A percentile compares a stretch with the other conserved stretches of the same genome.
Evolutionary conservation across 2,797 vertebrate genomes (phyloP).

Genomic region (Todus mexicanus): DNA sequence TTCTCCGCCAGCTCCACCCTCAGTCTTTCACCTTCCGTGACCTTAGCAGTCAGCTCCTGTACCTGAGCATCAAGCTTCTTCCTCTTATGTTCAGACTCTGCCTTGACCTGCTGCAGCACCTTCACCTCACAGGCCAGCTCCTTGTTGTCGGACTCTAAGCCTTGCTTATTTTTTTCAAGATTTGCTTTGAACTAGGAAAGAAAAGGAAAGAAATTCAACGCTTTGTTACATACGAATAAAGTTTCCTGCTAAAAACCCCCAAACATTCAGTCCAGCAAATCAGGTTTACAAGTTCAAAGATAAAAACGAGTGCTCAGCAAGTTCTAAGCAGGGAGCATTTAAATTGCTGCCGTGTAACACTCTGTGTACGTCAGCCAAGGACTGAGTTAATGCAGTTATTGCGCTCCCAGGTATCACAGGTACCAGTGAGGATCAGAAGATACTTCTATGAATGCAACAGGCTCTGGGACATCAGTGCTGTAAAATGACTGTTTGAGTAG

Average conservation of each 20-base stretch:
- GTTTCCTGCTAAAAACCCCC: not conserved
- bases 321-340: not conserved
- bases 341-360: not conserved
- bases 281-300: not conserved
- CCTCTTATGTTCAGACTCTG: constrained; percentile 91
- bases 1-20: constrained; percentile 88
- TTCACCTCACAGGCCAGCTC: constrained; percentile 91
- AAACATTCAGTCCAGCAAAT: not conserved
- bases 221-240: not conserved
- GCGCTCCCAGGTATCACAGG: not conserved
- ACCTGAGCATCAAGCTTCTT: constrained; percentile 93
- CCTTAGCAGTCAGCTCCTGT: constrained; percentile 86
- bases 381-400: not conserved
- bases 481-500: not conserved
- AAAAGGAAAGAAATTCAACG: not conserved
- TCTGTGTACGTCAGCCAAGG: not conserved
- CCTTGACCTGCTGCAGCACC: constrained; percentile 88
- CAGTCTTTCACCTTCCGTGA: constrained; percentile 84
- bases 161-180: constrained; percentile 96
- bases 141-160: constrained; percentile 92
- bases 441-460: not conserved
- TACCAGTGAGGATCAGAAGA: not conserved
- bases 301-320: not conserved
- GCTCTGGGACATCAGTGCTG: not conserved
- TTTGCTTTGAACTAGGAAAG: constrained; percentile 86